Evolutionary conservation across 2,797 vertebrate species (phyloP).

Genomic region (Loriculus beryllinus): DNA sequence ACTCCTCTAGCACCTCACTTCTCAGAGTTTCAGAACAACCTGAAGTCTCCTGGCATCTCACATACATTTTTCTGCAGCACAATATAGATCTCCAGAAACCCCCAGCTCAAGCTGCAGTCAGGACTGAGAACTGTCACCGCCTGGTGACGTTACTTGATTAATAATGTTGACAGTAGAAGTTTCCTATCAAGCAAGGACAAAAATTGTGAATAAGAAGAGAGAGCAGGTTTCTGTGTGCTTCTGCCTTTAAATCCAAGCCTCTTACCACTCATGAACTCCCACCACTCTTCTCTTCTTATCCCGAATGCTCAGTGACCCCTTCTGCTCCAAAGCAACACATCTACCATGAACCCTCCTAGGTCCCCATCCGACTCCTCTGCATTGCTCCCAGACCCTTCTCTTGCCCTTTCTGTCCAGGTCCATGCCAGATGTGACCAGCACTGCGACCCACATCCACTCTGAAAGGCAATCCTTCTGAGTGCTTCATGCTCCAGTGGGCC

Average conservation of each 20-base stretch:
- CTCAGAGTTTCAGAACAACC: neutral
- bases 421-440: neutral
- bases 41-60: neutral
- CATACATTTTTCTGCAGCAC: neutral
- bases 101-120: neutral
- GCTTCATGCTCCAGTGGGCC: neutral
- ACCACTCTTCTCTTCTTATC: neutral
- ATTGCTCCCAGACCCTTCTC: neutral
- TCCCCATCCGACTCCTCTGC: neutral
- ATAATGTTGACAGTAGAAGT: neutral
- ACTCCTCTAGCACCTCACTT: neutral
- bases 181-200: neutral
- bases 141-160: neutral
- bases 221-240: neutral
- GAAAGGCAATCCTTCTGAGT: neutral
- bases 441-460: neutral
- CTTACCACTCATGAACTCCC: neutral
- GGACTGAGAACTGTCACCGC: neutral
- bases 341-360: rapidly evolving
- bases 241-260: neutral
- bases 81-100: neutral
- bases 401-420: neutral
- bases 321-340: neutral
- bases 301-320: neutral
- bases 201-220: neutral